These are phyloP conservation scores for Hylyphantes graminicola DNA, from an alignment of 1,140 invertebrate species.

Conservation along the genomic window DNA sequence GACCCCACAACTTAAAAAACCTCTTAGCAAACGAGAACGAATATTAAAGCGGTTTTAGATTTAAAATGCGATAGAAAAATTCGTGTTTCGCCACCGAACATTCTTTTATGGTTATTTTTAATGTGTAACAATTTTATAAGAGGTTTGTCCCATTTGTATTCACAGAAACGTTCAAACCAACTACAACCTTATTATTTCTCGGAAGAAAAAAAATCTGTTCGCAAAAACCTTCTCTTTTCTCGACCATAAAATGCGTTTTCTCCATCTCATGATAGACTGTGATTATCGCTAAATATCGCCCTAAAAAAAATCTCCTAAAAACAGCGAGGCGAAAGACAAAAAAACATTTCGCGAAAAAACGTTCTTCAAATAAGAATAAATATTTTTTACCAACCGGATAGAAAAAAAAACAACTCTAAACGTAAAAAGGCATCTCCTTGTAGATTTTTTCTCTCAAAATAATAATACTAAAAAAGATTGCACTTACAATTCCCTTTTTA, in stretches of 20 bases:
- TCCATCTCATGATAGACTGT: constrained; percentile 42
- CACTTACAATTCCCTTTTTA: constrained; percentile 15
- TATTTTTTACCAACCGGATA: too few relatives aligned
- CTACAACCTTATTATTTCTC: constrained; percentile 19
- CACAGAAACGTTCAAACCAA: constrained; percentile 15
- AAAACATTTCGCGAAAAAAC: background rate
- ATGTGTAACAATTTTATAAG: constrained; percentile 13
- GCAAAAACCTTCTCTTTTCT: constrained; percentile 24
- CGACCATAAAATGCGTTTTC: constrained; percentile 36
- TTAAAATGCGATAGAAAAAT: constrained; percentile 5
- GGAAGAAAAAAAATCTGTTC: constrained; percentile 23
- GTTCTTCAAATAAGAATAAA: constrained; percentile 6
- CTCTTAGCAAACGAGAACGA: too few relatives aligned
- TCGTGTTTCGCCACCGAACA: constrained; percentile 2
- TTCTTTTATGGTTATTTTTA: constrained; percentile 4
- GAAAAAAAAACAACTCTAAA: background rate
- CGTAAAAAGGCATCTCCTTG: constrained; percentile 50
- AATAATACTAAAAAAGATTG: constrained; percentile 46
- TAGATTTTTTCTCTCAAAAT: background rate
- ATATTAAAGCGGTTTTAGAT: too few relatives aligned
- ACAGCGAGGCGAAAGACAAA: background rate
- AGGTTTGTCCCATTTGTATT: constrained; percentile 25
- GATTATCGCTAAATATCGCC: constrained; percentile 55
- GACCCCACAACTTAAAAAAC: too few relatives aligned
- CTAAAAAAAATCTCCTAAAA: background rate